Percentiles rank a stretch among this genome's conserved stretches.
phyloP scores from a whole-genome alignment of 2,797 vertebrate genomes.

The Molossus alvarezi region DNA sequence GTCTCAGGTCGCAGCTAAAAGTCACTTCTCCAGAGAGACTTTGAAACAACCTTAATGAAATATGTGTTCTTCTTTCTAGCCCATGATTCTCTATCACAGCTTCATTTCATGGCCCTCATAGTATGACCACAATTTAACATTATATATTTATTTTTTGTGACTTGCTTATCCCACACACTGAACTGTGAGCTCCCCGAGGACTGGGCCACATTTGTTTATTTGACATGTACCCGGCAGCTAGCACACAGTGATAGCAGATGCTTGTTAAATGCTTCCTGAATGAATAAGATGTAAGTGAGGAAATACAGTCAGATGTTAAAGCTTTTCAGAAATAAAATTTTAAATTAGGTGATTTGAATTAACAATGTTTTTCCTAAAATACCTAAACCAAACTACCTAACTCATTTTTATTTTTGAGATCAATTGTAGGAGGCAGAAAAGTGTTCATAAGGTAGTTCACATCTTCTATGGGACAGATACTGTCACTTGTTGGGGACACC shows the following conservation, averaged over 20 bases:
- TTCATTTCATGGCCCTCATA: neutral
- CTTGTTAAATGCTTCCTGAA: slow-evolving; percentile 38
- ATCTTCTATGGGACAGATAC: neutral
- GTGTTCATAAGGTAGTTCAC: neutral
- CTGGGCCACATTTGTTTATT: neutral
- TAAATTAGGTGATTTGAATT: neutral
- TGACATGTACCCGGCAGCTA: neutral
- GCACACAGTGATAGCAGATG: neutral
- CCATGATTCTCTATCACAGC: neutral
- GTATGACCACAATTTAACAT: neutral
- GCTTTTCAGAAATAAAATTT: slow-evolving; percentile 12
- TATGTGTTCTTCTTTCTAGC: neutral
- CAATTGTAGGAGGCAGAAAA: neutral
- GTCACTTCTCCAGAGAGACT: neutral
- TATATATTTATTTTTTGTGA: neutral
- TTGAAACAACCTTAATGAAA: slow-evolving; percentile 5
- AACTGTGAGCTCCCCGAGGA: neutral
- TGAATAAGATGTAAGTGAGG: neutral
- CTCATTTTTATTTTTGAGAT: neutral
- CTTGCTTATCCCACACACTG: neutral
- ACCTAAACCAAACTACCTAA: neutral
- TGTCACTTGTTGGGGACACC: neutral
- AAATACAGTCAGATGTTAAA: neutral
- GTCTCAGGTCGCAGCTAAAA: neutral
- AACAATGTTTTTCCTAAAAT: neutral